Base-by-base conservation (phyloP, 1,140 invertebrate genomes). In the Anthonomus grandis region DNA sequence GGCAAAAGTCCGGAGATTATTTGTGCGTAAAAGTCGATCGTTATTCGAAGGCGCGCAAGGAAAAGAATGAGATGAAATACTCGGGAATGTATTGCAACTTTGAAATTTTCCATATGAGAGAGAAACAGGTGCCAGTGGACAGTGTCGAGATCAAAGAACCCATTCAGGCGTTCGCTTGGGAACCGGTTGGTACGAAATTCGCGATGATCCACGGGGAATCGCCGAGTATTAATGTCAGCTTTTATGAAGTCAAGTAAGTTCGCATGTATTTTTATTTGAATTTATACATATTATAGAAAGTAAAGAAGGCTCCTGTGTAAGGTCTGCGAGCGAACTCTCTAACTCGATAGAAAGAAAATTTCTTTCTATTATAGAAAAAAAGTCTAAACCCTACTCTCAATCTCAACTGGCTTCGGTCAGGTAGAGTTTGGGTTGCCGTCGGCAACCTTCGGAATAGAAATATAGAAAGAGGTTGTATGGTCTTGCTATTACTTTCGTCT, bases 1-100 rank as follows among this genome's bases (percentile, higher is more conserved):
- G 97, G 97, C 97, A 99, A 76, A 98, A 97, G 74, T 92, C 86
- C 51, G 97, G 97, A 5, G 94, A 98, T 70, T 97, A 95, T 74
- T 78, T 98, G 12, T 98, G 96, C 71, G 95, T 98, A 0, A 98
- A 98, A 80, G 96, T 98, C 0, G 95, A 98, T 75, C 84, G 97
- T 12, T 99, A 97, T 74, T 87, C 89, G 3, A 98, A 98, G 78
- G 81, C 87, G n/a, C 86, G 87, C 77, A 95, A 87, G 80, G 96
- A 87, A 75, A 95, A 85, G 78, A 92, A 78, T 70, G 87, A 94
- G 53, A 81, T 82, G 61, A 98, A 98, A 77, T 98, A 98, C 72
- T 90, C 90, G 59, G 95, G 96, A 64, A 92, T 97, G 83, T 96
- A 95, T 65, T 97, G 94, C 76, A 98, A 99, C 73, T 97, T 99